Evolutionary conservation across 1,140 invertebrate species (phyloP), one percentile per base, ranked within the genome.

Genomic region (Asbolus verrucosus): DNA sequence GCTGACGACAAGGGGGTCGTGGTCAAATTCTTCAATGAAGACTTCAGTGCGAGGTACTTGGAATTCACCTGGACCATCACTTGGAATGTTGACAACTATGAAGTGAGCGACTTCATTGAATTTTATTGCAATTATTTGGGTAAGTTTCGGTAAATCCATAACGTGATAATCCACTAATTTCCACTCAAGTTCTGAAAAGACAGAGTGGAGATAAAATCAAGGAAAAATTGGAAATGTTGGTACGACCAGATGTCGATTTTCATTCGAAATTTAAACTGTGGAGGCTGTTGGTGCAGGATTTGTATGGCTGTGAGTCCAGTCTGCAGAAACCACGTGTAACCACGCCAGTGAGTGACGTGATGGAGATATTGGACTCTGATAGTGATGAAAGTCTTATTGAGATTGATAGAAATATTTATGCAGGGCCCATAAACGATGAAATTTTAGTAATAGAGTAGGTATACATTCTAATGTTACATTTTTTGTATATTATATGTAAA

Each of bases 71-170:
- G 67, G 67, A 30, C 33, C 8, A 62, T 69, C 9, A 13, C 8
- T 1, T 69, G 67, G 67, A 27, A 14, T 15, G 19, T 61, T 6
- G 60, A 69, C 6, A 15, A 61, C 9, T 69, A 31, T 62, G 33
- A 61, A 41, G 50, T 69, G 19, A 21, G 14, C 14, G 67, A 69
- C 41, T 19, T 27, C 30, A 31, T 69, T 27, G 67, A 69, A 41
- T 60, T 69, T 14, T 69, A 62, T 19, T 69, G 27, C 19, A 69
- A 61, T 30, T 36, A 69, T 39, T 30, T 41, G 43, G 54, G 67
- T 69, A 30, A 69, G 50, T 30, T 36, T 36, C 4, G 15, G 1
- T 18, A 14, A 60, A 5, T 14, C 6, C 43, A 5, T 15, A 50
- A 11, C 5, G 2, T 24, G 8, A 50, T 50, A 18, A 14, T n/a